Evolutionary conservation across 2,797 vertebrate species (phyloP), one percentile per base, ranked within the genome.

Genomic region (Eurystomus glaucurus): DNA sequence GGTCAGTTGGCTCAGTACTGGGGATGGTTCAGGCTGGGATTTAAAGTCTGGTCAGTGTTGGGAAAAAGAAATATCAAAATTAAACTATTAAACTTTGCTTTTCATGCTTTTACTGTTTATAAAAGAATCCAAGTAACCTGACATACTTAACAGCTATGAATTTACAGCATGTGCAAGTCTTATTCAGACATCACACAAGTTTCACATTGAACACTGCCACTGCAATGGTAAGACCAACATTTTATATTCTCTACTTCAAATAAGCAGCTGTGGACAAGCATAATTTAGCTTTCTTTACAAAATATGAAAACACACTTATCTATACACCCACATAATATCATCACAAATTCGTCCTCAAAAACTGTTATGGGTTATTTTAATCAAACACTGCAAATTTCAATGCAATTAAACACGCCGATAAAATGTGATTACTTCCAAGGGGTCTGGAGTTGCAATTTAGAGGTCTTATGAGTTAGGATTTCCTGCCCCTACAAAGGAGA

Each of bases 21-120:
- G 99, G 46, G 99, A 99, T n/a, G 99, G 99, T 93, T 99, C 99
- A 62, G 99, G 99, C 96, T 99, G 99, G 95, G 99, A 98, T 90
- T 99, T 99, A 97, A 99, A 99, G 97, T 99, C 99, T 98, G 98
- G 65, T 28, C 89, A 71, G 68, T 6, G 5, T 54, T 20, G 68
- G 54, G 72, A 61, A 95, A 94, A 93, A 76, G 9, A 90, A 89
- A 45, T 19, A 79, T 3, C 15, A 78, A 80, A 51, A 91, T 81
- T 41, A 31, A 88, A 86, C 19, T 28, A 83, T 5, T 45, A 72
- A 72, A 82, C 20, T 60, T 46, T 52, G 17, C 2, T 50, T 33
- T 75, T 66, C 21, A 31, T 1, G 0, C 3, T 75, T 91, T 17
- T 33, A 12, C 12, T 61, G 9, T 31, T 58, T 5, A 72, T 33